phyloP scores from a whole-genome alignment of 2,888 invertebrate genomes.

The Rotaria socialis region DNA sequence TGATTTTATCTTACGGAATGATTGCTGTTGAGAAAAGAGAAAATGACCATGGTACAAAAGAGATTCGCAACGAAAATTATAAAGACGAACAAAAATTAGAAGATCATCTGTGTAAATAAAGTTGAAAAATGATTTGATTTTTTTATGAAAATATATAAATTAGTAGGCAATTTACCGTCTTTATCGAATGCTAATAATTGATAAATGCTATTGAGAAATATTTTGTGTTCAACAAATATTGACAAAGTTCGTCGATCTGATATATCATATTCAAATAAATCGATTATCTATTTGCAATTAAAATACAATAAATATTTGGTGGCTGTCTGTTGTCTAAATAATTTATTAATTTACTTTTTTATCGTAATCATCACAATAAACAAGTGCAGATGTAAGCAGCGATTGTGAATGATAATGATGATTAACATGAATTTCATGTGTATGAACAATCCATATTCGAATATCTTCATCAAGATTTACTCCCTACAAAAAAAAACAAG shows the following conservation, averaged over 20 bases:
- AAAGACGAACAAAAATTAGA: background rate
- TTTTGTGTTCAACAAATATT: conserved; percentile 30
- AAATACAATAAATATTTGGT: background rate
- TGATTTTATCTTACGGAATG: background rate
- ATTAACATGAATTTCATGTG: conserved; percentile 18
- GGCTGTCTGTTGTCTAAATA: background rate
- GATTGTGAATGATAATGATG: conserved; percentile 24
- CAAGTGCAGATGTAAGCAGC: background rate
- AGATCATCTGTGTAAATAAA: background rate
- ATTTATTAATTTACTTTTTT: background rate
- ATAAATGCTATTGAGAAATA: conserved; percentile 32
- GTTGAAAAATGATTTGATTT: background rate
- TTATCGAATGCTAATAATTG: conserved; percentile 13
- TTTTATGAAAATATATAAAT: background rate
- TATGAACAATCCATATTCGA: conserved; percentile 11
- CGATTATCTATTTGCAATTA: background rate
- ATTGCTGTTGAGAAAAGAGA: background rate
- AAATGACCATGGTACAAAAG: conserved; percentile 12
- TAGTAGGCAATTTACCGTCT: background rate
- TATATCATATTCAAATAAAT: background rate
- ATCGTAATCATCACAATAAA: conserved; percentile 23
- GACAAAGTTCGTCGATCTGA: background rate
- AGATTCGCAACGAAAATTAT: background rate
- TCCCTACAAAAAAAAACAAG: background rate
- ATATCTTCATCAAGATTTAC: conserved; percentile 15